Evolutionary conservation across 2,888 invertebrate species (phyloP).

Genomic region (Aproaerema taeniolella): DNA sequence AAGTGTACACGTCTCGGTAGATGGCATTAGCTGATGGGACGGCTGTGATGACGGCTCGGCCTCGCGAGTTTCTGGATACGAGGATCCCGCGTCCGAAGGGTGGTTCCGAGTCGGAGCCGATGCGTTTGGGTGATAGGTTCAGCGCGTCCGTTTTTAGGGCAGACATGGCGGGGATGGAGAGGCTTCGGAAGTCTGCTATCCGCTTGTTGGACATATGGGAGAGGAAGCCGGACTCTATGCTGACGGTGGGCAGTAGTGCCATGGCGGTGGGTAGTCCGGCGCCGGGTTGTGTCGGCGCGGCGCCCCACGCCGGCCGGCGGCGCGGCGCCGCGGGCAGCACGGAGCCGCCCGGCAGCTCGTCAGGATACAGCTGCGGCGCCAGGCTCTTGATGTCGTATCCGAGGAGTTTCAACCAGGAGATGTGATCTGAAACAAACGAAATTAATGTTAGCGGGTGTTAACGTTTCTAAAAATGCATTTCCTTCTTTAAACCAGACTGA

Average conservation of each 20-base stretch:
- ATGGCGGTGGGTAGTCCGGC: conserved; percentile 79
- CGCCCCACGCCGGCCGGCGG: conserved; percentile 75
- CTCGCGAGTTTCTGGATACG: conserved; percentile 87
- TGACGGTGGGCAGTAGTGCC: conserved; percentile 81
- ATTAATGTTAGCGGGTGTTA: not conserved
- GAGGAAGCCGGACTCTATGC: conserved; percentile 89
- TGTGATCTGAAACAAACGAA: conserved; percentile 81
- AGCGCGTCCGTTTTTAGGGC: conserved; percentile 88
- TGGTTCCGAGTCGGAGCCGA: conserved; percentile 91
- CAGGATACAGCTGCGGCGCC: conserved; percentile 90
- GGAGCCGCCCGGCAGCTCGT: conserved; percentile 80
- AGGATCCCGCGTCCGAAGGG: conserved; percentile 93
- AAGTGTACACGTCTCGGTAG: conserved; percentile 93
- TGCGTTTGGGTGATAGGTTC: conserved; percentile 83
- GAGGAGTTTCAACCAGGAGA: conserved; percentile 89
- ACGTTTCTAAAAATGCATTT: too few species aligned
- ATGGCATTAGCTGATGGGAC: conserved; percentile 94
- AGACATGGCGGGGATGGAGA: conserved; percentile 88
- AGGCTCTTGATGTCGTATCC: conserved; percentile 91
- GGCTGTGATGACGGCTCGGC: conserved; percentile 89
- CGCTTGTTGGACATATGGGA: conserved; percentile 88
- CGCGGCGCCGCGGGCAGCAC: conserved; percentile 81
- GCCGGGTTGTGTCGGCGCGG: conserved; percentile 67
- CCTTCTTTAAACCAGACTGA: too few species aligned
- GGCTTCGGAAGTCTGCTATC: conserved; percentile 85